Conservation (phyloP, 2,888 invertebrate genomes). For the Trichacis sp. region DNA sequence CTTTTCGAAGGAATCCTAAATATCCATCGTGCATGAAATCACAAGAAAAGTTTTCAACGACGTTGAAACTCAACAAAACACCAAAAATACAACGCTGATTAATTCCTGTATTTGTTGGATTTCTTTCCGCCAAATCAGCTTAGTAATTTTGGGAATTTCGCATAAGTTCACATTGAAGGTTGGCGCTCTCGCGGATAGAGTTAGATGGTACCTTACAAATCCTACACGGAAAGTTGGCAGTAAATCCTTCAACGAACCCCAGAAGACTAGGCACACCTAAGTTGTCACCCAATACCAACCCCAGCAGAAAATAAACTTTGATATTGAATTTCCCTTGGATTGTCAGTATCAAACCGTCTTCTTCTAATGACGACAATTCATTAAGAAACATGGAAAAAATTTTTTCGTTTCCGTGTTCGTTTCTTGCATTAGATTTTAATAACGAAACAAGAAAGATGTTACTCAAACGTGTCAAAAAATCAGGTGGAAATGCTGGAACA, state of each 20-base stretch:
- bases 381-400: constrained; percentile 13
- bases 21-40: constrained; percentile 42
- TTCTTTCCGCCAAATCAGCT: constrained; percentile 16
- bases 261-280: constrained; percentile 30
- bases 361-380: constrained; percentile 16
- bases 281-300: constrained; percentile 37
- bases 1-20: constrained; percentile 31
- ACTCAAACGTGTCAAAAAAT: constrained; percentile 9
- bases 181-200: constrained; percentile 4
- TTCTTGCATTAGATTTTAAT: constrained; percentile 16
- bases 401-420: constrained; percentile 14
- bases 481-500: constrained; percentile 16
- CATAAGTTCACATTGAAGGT: constrained; percentile 9
- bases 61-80: constrained; percentile 30
- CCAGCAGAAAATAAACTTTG: constrained; percentile 22
- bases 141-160: constrained; percentile 22
- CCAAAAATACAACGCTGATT: constrained; percentile 31
- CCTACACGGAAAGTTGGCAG: constrained; percentile 33
- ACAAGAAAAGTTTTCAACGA: constrained; percentile 27
- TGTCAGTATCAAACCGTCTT: constrained; percentile 2
- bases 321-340: constrained; percentile 1
- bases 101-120: constrained; percentile 26
- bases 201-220: constrained; percentile 23
- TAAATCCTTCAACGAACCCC: constrained; percentile 36
- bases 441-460: constrained; percentile 20